These are phyloP conservation scores for Orchestia grillus DNA, from an alignment of 1,140 invertebrate genomes.

Conservation along the genomic window DNA sequence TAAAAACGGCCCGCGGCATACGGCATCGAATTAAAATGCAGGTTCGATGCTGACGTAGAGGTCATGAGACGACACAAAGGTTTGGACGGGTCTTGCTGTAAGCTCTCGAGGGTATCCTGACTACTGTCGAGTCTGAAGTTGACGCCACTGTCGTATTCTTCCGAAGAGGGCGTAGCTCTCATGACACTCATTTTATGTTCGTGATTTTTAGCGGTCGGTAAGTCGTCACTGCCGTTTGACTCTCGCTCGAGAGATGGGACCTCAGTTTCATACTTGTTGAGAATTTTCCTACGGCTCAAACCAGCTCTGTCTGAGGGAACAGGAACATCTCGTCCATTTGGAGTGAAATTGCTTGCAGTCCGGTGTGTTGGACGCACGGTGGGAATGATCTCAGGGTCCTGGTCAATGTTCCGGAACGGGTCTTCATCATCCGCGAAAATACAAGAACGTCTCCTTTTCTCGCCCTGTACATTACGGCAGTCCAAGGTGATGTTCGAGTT, in stretches of 20 bases:
- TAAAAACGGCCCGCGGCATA: conserved; percentile 58
- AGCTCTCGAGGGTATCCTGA: conserved; percentile 58
- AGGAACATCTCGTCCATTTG: neutral
- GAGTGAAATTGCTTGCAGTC: neutral
- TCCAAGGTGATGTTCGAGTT: conserved; percentile 64
- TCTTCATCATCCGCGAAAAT: conserved; percentile 63
- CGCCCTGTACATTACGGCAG: conserved; percentile 65
- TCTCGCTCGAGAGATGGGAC: conserved; percentile 55
- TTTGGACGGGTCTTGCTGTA: neutral
- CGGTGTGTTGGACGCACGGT: conserved; percentile 27
- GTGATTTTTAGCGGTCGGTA: neutral
- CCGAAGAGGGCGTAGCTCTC: conserved; percentile 62
- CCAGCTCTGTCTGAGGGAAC: conserved; percentile 13
- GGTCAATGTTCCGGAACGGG: conserved; percentile 59
- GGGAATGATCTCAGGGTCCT: conserved; percentile 60
- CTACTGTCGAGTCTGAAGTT: conserved; percentile 66
- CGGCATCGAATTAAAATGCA: conserved; percentile 59
- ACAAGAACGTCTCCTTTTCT: conserved; percentile 64
- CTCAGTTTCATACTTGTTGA: conserved; percentile 58
- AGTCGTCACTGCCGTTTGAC: neutral
- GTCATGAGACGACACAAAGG: neutral
- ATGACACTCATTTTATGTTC: conserved; percentile 11
- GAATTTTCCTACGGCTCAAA: conserved; percentile 46
- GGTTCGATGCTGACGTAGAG: neutral
- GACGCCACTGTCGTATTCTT: conserved; percentile 67